A percentile compares a stretch with the other conserved stretches of the same genome.
Evolutionary conservation across 2,113 vertebrate genomes (phyloP).

Genomic region (Syngnathus scovelli): DNA sequence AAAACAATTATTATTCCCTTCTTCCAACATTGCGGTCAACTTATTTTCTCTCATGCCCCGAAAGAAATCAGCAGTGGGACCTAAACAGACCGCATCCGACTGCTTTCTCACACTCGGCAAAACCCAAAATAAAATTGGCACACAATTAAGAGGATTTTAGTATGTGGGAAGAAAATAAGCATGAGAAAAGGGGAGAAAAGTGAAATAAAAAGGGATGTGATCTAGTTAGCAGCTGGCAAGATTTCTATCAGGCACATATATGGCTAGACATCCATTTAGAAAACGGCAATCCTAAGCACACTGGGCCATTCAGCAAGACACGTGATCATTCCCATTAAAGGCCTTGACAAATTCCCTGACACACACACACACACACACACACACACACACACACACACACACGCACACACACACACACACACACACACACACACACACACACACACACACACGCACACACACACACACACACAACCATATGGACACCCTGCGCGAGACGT

Average conservation of each 20-base stretch:
- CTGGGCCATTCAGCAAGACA: constrained; percentile 73
- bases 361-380: no score
- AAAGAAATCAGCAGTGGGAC: constrained; percentile 16
- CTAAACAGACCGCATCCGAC: constrained; percentile 36
- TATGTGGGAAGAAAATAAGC: constrained; percentile 49
- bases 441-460: constrained; percentile 36
- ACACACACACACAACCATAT: constrained; percentile 37
- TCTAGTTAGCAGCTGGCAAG: constrained; percentile 74
- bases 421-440: constrained; percentile 34
- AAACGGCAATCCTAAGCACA: constrained; percentile 77
- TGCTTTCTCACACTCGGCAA: constrained; percentile 52
- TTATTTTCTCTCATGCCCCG: not conserved
- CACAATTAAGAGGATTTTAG: constrained; percentile 40
- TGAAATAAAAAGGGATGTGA: constrained; percentile 60
- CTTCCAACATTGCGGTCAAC: not conserved
- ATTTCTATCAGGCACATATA: constrained; percentile 75
- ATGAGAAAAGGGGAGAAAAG: constrained; percentile 14
- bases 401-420: constrained; percentile 34
- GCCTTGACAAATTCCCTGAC: constrained; percentile 69
- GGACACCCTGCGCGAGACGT: constrained; percentile 26
- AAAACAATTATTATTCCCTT: no score
- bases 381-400: no score
- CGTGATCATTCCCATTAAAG: constrained; percentile 74
- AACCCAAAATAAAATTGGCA: constrained; percentile 70
- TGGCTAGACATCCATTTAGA: constrained; percentile 78